Evolutionary conservation across 2,888 invertebrate genomes (phyloP).

Genomic region (Calephelis perditalis): DNA sequence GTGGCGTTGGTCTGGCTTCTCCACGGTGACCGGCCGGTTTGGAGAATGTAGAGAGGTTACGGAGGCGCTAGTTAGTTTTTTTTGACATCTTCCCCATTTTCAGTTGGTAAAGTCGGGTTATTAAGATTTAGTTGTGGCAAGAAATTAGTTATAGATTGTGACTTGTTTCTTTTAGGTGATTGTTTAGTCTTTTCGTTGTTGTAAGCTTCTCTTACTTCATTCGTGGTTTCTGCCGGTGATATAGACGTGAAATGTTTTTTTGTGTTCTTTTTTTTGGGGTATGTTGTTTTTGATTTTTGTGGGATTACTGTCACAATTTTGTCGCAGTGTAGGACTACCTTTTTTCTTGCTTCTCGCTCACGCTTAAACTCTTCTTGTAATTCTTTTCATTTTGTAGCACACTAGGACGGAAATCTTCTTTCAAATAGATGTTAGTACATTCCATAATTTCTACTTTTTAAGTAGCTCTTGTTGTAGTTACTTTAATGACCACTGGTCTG

Average conservation of each 20-base stretch:
- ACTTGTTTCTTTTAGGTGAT: too few relatives aligned
- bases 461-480: constrained; percentile 27
- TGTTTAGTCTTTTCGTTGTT: constrained; percentile 1
- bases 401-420: constrained; percentile 27
- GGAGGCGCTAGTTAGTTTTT: background rate
- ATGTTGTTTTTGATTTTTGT: constrained; percentile 10
- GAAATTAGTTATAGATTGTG: too few relatives aligned
- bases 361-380: constrained; percentile 28
- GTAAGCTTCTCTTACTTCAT: constrained; percentile 3
- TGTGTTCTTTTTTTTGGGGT: too few relatives aligned
- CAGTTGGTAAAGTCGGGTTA: background rate
- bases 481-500: constrained; percentile 24
- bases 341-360: constrained; percentile 27
- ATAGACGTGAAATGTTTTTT: constrained; percentile 22
- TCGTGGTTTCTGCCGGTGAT: constrained; percentile 20
- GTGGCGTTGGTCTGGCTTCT: constrained; percentile 20
- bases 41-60: too few relatives aligned
- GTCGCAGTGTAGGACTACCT: constrained; percentile 26
- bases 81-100: too few relatives aligned
- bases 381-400: constrained; percentile 30
- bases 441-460: constrained; percentile 25
- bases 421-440: constrained; percentile 21
- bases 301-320: constrained; percentile 26
- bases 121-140: background rate
- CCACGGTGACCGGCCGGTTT: too few relatives aligned